Percentiles rank a stretch among this genome's conserved stretches.
These are phyloP conservation scores for Phaethon lepturus DNA, from an alignment of 2,113 vertebrate genomes.

Conservation along the genomic window DNA sequence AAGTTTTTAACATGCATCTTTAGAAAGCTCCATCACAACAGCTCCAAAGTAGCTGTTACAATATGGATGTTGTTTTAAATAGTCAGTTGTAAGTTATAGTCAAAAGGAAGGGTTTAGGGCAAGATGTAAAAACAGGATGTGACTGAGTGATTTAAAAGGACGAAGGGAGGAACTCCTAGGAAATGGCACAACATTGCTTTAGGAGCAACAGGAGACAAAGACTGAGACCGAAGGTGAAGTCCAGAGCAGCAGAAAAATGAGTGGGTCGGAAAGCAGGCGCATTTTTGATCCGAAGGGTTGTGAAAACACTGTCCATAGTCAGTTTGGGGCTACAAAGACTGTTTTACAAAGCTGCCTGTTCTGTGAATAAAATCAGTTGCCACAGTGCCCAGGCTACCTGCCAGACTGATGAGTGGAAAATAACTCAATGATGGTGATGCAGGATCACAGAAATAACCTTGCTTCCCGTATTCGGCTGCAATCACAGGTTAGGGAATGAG, in stretches of 20 bases:
- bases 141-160: conserved; percentile 66
- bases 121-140: conserved; percentile 64
- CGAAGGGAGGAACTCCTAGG: conserved; percentile 32
- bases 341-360: neutral
- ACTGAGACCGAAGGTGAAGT: conserved; percentile 16
- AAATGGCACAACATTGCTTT: conserved; percentile 14
- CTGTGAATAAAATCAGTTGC: neutral
- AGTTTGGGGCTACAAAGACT: neutral
- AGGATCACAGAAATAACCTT: neutral
- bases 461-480: neutral
- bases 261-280: neutral
- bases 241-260: conserved; percentile 25
- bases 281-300: neutral
- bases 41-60: conserved; percentile 47
- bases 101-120: conserved; percentile 66
- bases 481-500: neutral
- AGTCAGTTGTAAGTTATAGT: conserved; percentile 45
- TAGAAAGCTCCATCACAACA: conserved; percentile 19
- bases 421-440: neutral
- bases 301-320: neutral
- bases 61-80: conserved; percentile 53
- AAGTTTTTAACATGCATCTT: neutral
- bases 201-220: conserved; percentile 25
- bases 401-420: neutral
- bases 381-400: neutral